These are phyloP conservation scores for Xiphorhynchus erythropygius DNA, from an alignment of 2,797 vertebrate genomes.

Conservation along the genomic window DNA sequence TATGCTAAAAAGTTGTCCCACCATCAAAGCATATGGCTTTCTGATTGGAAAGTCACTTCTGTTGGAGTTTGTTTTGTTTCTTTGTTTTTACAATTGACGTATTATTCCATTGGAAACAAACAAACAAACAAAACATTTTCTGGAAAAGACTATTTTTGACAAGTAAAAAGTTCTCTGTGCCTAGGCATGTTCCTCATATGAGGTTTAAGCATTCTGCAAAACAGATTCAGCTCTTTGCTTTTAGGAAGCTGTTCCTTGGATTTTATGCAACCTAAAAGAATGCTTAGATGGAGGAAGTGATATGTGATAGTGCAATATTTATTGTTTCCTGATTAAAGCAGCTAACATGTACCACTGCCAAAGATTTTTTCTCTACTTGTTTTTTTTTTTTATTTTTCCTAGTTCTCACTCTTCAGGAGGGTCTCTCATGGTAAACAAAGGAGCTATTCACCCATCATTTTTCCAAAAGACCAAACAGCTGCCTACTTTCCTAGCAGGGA, in stretches of 20 bases:
- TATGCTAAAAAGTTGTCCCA: neutral
- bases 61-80: neutral
- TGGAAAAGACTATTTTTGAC: neutral
- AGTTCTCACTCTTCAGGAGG: neutral
- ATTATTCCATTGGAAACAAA: neutral
- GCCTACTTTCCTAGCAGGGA: conserved; percentile 1
- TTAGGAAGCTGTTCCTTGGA: neutral
- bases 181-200: neutral
- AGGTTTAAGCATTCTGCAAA: neutral
- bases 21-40: neutral
- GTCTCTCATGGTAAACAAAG: conserved; percentile 18
- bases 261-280: neutral
- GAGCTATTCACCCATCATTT: conserved; percentile 33
- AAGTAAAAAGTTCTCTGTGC: neutral
- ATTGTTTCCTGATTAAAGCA: neutral
- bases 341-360: neutral
- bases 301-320: neutral
- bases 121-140: neutral
- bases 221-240: neutral
- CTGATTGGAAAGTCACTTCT: neutral
- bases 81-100: neutral
- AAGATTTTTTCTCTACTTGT: neutral
- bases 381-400: neutral
- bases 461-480: neutral
- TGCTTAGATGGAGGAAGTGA: neutral